Percentiles rank a stretch among this genome's conserved stretches.
Evolutionary conservation across 2,113 vertebrate genomes (phyloP).

Genomic region (Rattus norvegicus): GRCr8 NC_086032.1:103984001-103984500

Average conservation of each 20-base stretch:
- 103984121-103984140: background rate
- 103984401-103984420: background rate
- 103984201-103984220: background rate
- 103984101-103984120: conserved; percentile 3
- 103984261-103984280: background rate
- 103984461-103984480: background rate
- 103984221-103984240: conserved; percentile 12
- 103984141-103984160: conserved; percentile 51
- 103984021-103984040: background rate
- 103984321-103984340: conserved; percentile 42
- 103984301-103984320: background rate
- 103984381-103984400: conserved; percentile 10
- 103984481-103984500: background rate
- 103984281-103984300: background rate
- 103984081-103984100: background rate
- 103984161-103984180: conserved; percentile 43
- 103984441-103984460: background rate
- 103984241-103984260: conserved; percentile 2
- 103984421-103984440: background rate
- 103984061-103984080: background rate
- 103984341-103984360: background rate
- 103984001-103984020: too few species aligned
- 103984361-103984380: background rate
- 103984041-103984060: background rate
- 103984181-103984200: background rate